phyloP scores from a whole-genome alignment of 2,888 invertebrate species.

The Slavum lentiscoides region DNA sequence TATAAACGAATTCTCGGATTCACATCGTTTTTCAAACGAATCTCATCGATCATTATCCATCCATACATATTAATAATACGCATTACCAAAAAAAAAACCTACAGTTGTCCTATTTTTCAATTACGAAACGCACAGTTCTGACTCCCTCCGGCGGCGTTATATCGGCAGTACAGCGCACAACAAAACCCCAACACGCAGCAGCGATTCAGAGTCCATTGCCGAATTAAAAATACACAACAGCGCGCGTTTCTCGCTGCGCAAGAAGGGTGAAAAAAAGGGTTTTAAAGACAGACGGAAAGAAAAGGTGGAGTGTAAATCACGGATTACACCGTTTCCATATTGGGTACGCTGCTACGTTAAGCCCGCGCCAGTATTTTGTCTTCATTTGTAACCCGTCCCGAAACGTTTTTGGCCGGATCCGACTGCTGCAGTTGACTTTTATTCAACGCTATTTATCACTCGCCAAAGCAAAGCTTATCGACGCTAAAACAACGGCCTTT shows the following conservation, averaged over 20 bases:
- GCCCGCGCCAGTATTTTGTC: conserved; percentile 33
- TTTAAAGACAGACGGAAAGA: conserved; percentile 22
- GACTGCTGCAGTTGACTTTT: conserved; percentile 30
- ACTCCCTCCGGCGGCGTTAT: not conserved
- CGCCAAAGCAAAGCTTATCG: conserved; percentile 10
- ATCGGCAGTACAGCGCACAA: not conserved
- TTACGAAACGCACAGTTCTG: conserved; percentile 9
- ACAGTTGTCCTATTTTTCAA: not conserved
- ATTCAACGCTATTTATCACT: conserved; percentile 49
- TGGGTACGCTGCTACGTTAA: conserved; percentile 32
- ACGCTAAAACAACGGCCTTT: conserved; percentile 8
- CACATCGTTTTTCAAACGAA: not conserved
- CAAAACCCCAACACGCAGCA: conserved; percentile 18
- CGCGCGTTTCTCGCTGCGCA: not conserved
- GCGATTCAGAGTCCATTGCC: conserved; percentile 7
- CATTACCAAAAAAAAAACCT: not conserved
- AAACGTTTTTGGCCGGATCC: conserved; percentile 30
- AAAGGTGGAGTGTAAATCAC: conserved; percentile 34
- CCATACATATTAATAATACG: no score
- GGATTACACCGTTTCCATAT: conserved; percentile 38
- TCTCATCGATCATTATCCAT: conserved; percentile 22
- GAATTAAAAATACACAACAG: conserved; percentile 16
- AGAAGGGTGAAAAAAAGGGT: not conserved
- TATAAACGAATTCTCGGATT: not conserved
- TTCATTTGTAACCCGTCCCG: conserved; percentile 48